Conservation (phyloP, 2,797 vertebrate species). For the Microctenopoma lineatum region DNA sequence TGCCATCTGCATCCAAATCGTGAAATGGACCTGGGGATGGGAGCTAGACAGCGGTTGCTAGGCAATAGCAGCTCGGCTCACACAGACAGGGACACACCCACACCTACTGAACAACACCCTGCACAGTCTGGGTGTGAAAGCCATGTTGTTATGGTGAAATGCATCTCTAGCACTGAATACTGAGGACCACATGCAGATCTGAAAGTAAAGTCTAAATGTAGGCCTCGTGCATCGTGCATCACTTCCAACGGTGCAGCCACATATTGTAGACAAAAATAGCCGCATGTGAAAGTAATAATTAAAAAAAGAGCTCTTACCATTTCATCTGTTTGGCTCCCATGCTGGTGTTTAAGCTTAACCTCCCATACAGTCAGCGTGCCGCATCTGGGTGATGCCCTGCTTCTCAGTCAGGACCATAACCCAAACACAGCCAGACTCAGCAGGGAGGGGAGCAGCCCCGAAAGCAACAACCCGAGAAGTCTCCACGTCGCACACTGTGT, state of each 20-base stretch:
- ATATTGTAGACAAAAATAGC: conserved; percentile 33
- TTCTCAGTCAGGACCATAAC: conserved; percentile 78
- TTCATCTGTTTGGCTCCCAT: conserved; percentile 89
- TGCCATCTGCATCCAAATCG: background rate
- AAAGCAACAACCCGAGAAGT: conserved; percentile 58
- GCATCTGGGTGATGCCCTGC: conserved; percentile 78
- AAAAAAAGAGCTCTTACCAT: conserved; percentile 77
- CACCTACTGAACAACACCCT: conserved; percentile 67
- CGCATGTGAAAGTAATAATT: conserved; percentile 11
- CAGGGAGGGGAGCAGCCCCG: conserved; percentile 67
- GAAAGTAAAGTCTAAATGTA: conserved; percentile 7
- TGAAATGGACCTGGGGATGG: conserved; percentile 25
- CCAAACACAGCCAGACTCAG: conserved; percentile 65
- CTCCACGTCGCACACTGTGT: conserved; percentile 76
- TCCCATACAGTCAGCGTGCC: conserved; percentile 68
- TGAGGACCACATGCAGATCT: conserved; percentile 12
- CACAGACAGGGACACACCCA: conserved; percentile 73
- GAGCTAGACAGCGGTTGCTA: conserved; percentile 67
- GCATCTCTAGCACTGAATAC: background rate
- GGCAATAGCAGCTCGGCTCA: conserved; percentile 67
- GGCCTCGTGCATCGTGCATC: conserved; percentile 14
- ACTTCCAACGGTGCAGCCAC: conserved; percentile 24
- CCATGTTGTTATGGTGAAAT: conserved; percentile 22
- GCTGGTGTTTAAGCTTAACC: conserved; percentile 74
- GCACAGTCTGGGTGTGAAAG: conserved; percentile 20